Evolutionary conservation across 1,140 invertebrate genomes (phyloP).

Genomic region (Drosophila sp.): DNA sequence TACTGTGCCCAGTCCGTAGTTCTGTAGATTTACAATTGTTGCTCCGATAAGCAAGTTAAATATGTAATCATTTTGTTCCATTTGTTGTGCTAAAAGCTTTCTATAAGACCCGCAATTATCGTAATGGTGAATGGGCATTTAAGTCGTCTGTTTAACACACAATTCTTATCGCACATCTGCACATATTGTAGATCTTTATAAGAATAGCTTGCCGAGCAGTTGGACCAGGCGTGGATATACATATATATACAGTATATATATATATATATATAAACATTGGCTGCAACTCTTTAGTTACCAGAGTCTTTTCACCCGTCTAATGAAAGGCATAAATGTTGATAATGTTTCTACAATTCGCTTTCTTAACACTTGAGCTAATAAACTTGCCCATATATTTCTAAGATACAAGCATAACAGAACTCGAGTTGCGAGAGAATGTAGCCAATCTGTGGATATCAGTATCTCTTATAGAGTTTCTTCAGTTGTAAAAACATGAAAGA

Average conservation of each 20-base stretch:
- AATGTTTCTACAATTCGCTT: too few relatives aligned
- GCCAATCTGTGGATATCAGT: too few relatives aligned
- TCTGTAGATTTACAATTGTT: constrained; percentile 24
- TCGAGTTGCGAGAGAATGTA: too few relatives aligned
- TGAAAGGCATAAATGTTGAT: too few relatives aligned
- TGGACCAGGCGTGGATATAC: not conserved
- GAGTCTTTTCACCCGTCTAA: too few relatives aligned
- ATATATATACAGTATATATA: not conserved
- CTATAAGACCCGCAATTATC: constrained; percentile 26
- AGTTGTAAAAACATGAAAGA: too few relatives aligned
- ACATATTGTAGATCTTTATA: constrained; percentile 2
- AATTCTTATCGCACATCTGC: constrained; percentile 41
- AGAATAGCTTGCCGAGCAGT: not conserved
- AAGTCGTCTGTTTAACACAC: constrained; percentile 44
- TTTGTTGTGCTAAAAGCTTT: constrained; percentile 22
- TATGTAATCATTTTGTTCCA: constrained; percentile 21
- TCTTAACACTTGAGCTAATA: too few relatives aligned
- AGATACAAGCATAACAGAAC: too few relatives aligned
- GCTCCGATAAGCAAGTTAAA: constrained; percentile 32
- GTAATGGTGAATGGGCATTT: constrained; percentile 46
- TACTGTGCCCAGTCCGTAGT: constrained; percentile 20
- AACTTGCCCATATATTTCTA: not conserved
- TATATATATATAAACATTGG: too few relatives aligned
- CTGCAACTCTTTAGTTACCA: too few relatives aligned
- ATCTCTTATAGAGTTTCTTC: too few relatives aligned